These are phyloP conservation scores for Tapera naevia DNA, from an alignment of 2,797 vertebrate genomes.

Conservation along the genomic window DNA sequence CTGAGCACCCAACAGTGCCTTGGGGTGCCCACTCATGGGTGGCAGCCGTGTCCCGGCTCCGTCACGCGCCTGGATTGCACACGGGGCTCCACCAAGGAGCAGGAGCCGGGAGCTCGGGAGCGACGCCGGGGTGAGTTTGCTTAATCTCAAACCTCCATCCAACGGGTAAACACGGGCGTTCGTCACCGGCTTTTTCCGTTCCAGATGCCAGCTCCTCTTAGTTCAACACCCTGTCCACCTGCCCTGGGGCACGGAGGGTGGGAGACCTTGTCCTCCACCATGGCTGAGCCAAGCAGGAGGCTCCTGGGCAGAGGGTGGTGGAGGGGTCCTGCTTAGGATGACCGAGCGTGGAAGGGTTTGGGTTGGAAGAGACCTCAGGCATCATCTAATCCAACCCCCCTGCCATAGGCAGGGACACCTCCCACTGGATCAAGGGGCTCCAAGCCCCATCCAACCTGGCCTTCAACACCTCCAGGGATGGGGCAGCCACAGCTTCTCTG, in stretches of 20 bases:
- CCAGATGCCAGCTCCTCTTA: neutral
- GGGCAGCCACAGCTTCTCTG: no score
- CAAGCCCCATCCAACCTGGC: no score
- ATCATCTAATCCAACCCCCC: neutral
- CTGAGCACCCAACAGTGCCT: neutral
- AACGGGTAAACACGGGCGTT: neutral
- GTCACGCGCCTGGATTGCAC: neutral
- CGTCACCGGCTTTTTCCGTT: neutral
- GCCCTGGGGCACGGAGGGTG: neutral
- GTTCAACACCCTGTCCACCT: neutral
- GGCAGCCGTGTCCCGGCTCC: neutral
- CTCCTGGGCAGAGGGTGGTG: neutral
- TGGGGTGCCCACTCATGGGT: neutral
- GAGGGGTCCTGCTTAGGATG: neutral
- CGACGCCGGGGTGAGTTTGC: neutral
- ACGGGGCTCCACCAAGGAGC: neutral
- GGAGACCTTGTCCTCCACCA: neutral
- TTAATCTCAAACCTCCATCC: neutral
- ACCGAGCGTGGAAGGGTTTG: neutral
- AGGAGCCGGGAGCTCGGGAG: neutral
- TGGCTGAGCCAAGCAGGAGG: neutral
- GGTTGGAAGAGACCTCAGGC: neutral
- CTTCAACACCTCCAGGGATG: no score
- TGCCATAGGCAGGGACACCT: no score
- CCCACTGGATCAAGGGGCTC: no score